Base-by-base conservation (phyloP, 1,140 invertebrate species). In the Drosophila subpulchrella region DNA sequence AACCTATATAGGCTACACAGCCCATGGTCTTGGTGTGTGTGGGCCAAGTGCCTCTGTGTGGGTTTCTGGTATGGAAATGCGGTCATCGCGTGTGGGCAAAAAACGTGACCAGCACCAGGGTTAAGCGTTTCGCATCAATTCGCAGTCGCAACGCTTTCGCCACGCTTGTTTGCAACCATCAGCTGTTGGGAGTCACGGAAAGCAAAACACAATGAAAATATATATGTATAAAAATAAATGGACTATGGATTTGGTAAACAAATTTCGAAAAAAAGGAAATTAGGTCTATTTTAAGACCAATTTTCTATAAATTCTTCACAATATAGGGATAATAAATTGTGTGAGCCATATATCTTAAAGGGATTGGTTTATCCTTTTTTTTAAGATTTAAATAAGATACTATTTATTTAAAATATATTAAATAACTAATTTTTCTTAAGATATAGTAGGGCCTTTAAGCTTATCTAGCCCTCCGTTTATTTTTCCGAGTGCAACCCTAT, bases 41-140 rank as follows among this genome's bases (percentile, higher is more conserved):
- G 39, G 4, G 42, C 17, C 17, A 12, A 13, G 12, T 47, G 44
- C 6, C 20, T 47, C 3, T 6, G 47, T 50, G 47, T 20, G 30
- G 32, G 13, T 36, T 36, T 36, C 50, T 36, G n/a, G n/a, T 20
- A 20, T 36, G 10, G 13, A 36, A 53, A 53, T 53, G 15, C 17
- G 50, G 32, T 6, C 32, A 57, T 56, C 71, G 75, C 61, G 66
- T 84, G 77, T 89, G 71, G 72, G 42, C 53, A 6, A 7, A 50
- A 89, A 89, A 89, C 84, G 84, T 89, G 84, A 89, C 80, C 66
- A 75, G 44, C 55, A 48, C 34, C 61, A 66, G 13, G 68, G 46
- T 53, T 60, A 48, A 75, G 42, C 38, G 56, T 57, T 74, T 78
- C 60, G 58, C 81, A 74, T 75, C 82, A 79, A 76, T 75, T 78